A percentile compares a stretch with the other conserved stretches of the same genome.
These are phyloP conservation scores for Gastrophryne carolinensis DNA, from an alignment of 2,797 vertebrate genomes.

Conservation along the genomic window DNA sequence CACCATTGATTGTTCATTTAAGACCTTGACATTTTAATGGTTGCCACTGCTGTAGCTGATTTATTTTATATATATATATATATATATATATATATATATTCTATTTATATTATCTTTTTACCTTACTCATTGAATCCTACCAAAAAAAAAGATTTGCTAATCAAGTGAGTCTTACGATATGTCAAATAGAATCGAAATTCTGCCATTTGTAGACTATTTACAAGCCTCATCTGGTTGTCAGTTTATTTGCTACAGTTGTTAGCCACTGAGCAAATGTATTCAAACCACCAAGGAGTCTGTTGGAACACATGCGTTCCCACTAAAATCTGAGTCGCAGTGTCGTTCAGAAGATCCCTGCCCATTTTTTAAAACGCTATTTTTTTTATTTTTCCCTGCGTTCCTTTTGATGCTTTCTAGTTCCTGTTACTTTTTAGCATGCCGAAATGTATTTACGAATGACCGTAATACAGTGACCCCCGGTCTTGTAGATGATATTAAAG, in stretches of 20 bases:
- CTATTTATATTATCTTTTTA: background rate
- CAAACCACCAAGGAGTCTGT: slow-evolving; percentile 20
- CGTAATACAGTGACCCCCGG: slow-evolving; percentile 13
- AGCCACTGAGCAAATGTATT: slow-evolving; percentile 32
- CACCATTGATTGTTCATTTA: background rate
- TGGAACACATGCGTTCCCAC: slow-evolving; percentile 19
- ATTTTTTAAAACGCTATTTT: slow-evolving; percentile 4
- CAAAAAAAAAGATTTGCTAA: background rate
- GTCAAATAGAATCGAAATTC: background rate
- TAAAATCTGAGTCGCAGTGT: slow-evolving; percentile 11
- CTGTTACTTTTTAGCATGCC: background rate
- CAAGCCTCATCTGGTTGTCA: slow-evolving; percentile 32
- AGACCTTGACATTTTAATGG: background rate
- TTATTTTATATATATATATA: background rate
- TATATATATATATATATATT: too few species aligned
- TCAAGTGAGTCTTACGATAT: background rate
- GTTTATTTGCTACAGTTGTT: slow-evolving; percentile 46
- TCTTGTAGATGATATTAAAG: slow-evolving; percentile 19
- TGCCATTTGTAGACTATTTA: slow-evolving; percentile 23
- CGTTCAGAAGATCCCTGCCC: background rate
- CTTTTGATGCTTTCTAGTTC: background rate
- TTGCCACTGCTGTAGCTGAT: background rate
- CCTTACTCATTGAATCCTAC: background rate
- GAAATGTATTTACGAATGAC: slow-evolving; percentile 36
- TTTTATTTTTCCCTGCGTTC: background rate